Conservation (phyloP, 2,888 invertebrate genomes). For the Chironomus riparius region DNA sequence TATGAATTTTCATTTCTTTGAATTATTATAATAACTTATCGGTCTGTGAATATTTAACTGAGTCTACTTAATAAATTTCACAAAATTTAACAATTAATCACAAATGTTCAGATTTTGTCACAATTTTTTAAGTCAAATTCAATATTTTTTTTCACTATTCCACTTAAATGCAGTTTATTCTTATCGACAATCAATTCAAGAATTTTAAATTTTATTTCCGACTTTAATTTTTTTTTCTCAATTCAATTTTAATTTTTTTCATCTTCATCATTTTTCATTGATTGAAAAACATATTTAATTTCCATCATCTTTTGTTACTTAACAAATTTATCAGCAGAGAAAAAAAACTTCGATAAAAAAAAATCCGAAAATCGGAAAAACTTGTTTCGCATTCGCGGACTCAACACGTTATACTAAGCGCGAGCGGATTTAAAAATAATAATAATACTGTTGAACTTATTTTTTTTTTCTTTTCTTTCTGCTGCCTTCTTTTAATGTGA, state of each 20-base stretch:
- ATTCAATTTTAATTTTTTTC: no score
- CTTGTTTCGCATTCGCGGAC: slow-evolving; percentile 26
- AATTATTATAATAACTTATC: no score
- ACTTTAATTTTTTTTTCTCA: background rate
- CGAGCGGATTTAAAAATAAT: slow-evolving; percentile 27
- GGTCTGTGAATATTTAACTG: no score
- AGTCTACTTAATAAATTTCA: no score
- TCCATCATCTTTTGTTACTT: background rate
- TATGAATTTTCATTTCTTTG: no score
- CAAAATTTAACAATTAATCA: no score
- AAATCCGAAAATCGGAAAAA: slow-evolving; percentile 16
- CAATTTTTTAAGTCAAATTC: no score
- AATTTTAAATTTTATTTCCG: no score
- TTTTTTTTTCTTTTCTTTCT: slow-evolving; percentile 1
- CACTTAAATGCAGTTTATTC: no score
- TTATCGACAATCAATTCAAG: no score
- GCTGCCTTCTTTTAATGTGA: slow-evolving; percentile 1
- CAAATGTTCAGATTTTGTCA: no score
- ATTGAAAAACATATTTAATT: background rate
- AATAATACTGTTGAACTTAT: slow-evolving; percentile 27
- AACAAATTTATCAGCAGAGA: background rate
- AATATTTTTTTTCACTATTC: no score
- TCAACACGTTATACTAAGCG: slow-evolving; percentile 25
- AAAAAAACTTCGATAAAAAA: background rate
- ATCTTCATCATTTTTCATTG: background rate